Evolutionary conservation across 2,888 invertebrate genomes (phyloP), one percentile per base, ranked within the genome.

Genomic region (Caenorhabditis japonica): DNA sequence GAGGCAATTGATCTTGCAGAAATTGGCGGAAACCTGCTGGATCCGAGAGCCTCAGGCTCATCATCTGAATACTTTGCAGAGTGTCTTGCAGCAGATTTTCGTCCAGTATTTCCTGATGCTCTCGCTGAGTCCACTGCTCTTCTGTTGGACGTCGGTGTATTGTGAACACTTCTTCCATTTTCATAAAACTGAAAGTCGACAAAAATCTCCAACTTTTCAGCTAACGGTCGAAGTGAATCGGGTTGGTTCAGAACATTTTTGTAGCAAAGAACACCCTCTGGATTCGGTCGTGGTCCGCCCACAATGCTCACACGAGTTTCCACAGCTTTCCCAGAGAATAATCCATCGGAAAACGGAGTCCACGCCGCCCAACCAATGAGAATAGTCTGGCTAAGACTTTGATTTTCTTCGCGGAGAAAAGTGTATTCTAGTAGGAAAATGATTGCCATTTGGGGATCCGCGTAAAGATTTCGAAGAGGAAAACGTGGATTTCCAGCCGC

Each of bases 341-440:
- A 19, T 5, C 85, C 80, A 19, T 87, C 84, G 1, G 83, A 68
- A 69, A 88, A 87, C 0, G 89, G 89, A 55, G 86, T 87, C 89
- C 89, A 90, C 0, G 88, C 88, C 13, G 88, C 88, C 90, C 89
- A 90, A 10, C 89, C 85, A 3, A 90, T 69, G 7, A 79, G 56
- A 8, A 77, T 64, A 0, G 74, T 71, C 15, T 77, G 79, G 13
- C 69, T 62, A 23, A 64, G 34, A 68, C 61, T 72, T 8, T 52
- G 66, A 38, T 77, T 75, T 13, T 47, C 53, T 27, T 74, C 74
- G 8, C 60, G 44, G 19, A 41, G 49, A 39, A 74, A 74, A 15
- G 69, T 58, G 55, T 83, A 85, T 27, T 87, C 84, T 8, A 87
- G 41, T 0, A 80, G 51, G 61, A 87, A 87, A 3, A 87, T 82